Conservation (phyloP, 30 jellyfish, hydroid and myxozoan species). For the Mastigias papua region DNA sequence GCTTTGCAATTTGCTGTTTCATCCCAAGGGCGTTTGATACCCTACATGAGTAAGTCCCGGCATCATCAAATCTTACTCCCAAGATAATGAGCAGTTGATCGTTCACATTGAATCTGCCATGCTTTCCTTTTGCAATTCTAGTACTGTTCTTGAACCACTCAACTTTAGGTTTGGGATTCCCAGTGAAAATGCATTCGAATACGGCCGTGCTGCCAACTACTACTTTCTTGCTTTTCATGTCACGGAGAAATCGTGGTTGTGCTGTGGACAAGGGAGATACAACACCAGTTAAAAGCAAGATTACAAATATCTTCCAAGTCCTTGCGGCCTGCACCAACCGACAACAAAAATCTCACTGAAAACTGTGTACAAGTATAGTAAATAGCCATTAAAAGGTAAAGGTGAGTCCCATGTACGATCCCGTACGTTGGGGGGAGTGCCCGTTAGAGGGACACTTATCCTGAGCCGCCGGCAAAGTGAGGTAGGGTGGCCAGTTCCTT, state of each 20-base stretch:
- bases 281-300: too few relatives aligned
- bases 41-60: conserved; percentile 89
- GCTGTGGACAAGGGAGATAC: conserved; percentile 27
- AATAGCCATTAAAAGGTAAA: too few relatives aligned
- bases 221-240: conserved; percentile 93
- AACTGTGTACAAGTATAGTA: too few relatives aligned
- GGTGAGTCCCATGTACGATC: too few relatives aligned
- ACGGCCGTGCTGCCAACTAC: conserved; percentile 88
- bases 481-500: too few relatives aligned
- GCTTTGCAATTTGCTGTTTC: conserved; percentile 82
- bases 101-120: conserved; percentile 63
- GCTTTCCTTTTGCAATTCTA: conserved; percentile 41
- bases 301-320: too few relatives aligned
- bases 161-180: conserved; percentile 93
- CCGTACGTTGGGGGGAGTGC: too few relatives aligned
- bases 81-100: conserved; percentile 86
- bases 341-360: neutral
- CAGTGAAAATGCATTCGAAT: conserved; percentile 95
- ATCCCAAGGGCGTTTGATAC: conserved; percentile 92
- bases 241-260: conserved; percentile 90
- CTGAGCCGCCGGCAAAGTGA: too few relatives aligned
- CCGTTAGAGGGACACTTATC: too few relatives aligned
- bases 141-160: conserved; percentile 87
- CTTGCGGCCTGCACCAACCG: too few relatives aligned
- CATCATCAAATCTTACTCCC: conserved; percentile 71